phyloP scores from a whole-genome alignment of 2,888 invertebrate genomes.

The Drosophila affinis region DNA sequence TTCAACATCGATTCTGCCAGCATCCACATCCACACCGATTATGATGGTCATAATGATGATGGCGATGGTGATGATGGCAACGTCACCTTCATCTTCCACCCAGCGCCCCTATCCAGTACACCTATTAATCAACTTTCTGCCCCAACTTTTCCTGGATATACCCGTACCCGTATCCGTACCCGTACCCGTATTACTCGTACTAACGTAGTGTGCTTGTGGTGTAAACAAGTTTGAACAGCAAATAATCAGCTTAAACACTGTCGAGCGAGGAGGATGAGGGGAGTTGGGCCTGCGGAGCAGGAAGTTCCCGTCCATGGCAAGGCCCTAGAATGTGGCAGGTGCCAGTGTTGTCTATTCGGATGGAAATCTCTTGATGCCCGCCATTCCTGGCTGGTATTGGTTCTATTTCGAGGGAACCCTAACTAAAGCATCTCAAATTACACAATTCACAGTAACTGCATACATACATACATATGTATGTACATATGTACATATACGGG shows the following conservation, averaged over 20 bases:
- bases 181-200: not conserved
- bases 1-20: conserved; percentile 53
- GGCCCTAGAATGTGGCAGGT: conserved; percentile 23
- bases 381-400: not conserved
- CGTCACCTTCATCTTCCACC: not conserved
- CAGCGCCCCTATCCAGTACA: conserved; percentile 22
- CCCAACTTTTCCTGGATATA: conserved; percentile 57
- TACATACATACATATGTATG: no score
- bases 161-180: not conserved
- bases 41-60: not conserved
- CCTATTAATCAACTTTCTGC: conserved; percentile 76
- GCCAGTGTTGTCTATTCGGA: conserved; percentile 4
- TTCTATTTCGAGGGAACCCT: not conserved
- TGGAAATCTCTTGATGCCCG: not conserved
- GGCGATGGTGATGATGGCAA: conserved; percentile 24
- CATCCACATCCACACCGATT: conserved; percentile 30
- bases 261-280: conserved; percentile 3
- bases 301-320: conserved; percentile 27
- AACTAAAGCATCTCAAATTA: not conserved
- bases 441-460: no score
- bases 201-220: conserved; percentile 26
- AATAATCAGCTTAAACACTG: conserved; percentile 64
- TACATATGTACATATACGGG: no score
- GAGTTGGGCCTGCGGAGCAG: conserved; percentile 56
- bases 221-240: conserved; percentile 62